Evolutionary conservation across 2,888 invertebrate genomes (phyloP).

Genomic region (Thumatha senex): DNA sequence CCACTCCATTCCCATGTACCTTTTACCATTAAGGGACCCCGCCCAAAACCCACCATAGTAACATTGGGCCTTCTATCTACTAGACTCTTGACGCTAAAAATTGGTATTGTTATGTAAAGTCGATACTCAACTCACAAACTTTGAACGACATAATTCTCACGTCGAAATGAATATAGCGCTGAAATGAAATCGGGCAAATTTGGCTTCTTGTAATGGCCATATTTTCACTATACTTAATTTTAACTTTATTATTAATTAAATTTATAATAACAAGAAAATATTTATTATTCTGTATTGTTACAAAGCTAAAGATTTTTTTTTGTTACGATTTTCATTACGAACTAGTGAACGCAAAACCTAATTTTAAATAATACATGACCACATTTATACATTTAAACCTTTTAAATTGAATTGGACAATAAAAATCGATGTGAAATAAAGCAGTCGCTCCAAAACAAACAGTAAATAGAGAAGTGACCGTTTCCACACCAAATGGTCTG

Average conservation of each 20-base stretch:
- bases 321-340: background rate
- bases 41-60: slow-evolving; percentile 19
- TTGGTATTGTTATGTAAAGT: no score
- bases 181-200: no score
- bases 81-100: background rate
- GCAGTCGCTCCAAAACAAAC: slow-evolving; percentile 54
- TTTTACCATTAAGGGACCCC: slow-evolving; percentile 7
- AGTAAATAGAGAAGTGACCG: slow-evolving; percentile 57
- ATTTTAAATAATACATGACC: slow-evolving; percentile 5
- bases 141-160: no score
- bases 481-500: slow-evolving; percentile 62
- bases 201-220: no score
- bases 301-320: no score
- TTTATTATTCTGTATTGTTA: no score
- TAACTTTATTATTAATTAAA: no score
- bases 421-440: slow-evolving; percentile 49
- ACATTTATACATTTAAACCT: slow-evolving; percentile 33
- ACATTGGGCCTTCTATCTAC: background rate
- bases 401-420: slow-evolving; percentile 60
- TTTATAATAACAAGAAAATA: no score
- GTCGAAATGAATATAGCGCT: no score
- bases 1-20: slow-evolving; percentile 15
- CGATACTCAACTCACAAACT: no score
- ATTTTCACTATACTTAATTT: no score
- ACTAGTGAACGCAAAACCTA: background rate